Percentiles rank a stretch among this genome's conserved stretches.
Evolutionary conservation across 2,797 vertebrate species (phyloP).

Genomic region (Australoheros facetus): DNA sequence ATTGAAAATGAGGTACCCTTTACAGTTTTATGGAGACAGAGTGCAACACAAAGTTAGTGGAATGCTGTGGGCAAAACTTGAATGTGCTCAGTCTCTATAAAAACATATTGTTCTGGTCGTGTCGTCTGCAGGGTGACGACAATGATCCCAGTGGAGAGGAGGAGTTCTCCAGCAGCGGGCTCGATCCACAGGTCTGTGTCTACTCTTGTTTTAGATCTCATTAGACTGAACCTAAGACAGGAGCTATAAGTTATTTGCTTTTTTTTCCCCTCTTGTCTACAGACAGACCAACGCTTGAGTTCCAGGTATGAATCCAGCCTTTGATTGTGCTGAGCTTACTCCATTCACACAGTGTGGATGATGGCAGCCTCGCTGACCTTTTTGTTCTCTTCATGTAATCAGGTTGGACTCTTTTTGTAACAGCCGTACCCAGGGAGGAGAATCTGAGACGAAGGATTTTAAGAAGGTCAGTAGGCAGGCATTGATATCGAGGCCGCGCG

Average conservation of each 20-base stretch:
- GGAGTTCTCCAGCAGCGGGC: constrained; percentile 73
- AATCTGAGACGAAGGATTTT: constrained; percentile 78
- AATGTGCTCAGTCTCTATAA: background rate
- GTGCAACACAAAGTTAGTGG: background rate
- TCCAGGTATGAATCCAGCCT: constrained; percentile 75
- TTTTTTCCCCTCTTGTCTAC: constrained; percentile 43
- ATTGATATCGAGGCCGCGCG: background rate
- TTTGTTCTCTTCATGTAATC: constrained; percentile 33
- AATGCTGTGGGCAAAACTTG: background rate
- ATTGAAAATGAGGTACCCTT: no score
- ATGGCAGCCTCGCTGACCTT: constrained; percentile 41
- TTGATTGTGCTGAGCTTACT: constrained; percentile 30
- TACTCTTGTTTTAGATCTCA: constrained; percentile 2
- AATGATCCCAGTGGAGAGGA: constrained; percentile 81
- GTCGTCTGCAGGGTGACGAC: constrained; percentile 76
- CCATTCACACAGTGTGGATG: background rate
- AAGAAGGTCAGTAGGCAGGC: constrained; percentile 75
- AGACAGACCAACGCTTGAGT: constrained; percentile 69
- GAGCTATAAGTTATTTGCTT: constrained; percentile 26
- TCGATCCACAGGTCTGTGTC: constrained; percentile 76
- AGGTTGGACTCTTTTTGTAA: constrained; percentile 72
- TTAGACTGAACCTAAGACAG: background rate
- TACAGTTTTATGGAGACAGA: background rate
- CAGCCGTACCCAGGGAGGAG: constrained; percentile 65
- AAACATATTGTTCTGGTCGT: constrained; percentile 18